These are phyloP conservation scores for Drosophila ananassae DNA, from an alignment of 1,140 invertebrate species.

Conservation along the genomic window DNA sequence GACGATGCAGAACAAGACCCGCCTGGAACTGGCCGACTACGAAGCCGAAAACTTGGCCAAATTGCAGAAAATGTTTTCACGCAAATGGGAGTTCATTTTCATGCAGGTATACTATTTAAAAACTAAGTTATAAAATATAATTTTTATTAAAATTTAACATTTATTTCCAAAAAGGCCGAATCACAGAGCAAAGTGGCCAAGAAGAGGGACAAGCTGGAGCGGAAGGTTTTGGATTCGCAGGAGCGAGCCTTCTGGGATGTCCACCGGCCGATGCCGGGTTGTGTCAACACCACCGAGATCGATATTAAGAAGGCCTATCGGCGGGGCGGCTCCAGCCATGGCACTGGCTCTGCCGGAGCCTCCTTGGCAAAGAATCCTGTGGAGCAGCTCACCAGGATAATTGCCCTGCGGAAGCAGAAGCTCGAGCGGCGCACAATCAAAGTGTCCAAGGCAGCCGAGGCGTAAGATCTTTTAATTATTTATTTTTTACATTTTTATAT, in stretches of 20 bases:
- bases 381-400: conserved; percentile 81
- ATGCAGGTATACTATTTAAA: conserved; percentile 90
- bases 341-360: conserved; percentile 79
- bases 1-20: conserved; percentile 99
- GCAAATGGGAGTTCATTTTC: conserved; percentile 99
- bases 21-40: conserved; percentile 98
- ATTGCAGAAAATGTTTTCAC: conserved; percentile 99
- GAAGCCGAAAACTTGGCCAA: conserved; percentile 99
- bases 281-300: conserved; percentile 99
- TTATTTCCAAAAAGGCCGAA: too few relatives aligned
- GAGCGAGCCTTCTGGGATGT: conserved; percentile 99
- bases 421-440: conserved; percentile 91
- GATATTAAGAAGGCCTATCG: conserved; percentile 98
- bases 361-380: conserved; percentile 82
- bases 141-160: too few relatives aligned
- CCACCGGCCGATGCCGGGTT: conserved; percentile 98
- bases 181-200: conserved; percentile 97
- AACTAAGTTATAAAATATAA: too few relatives aligned
- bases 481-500: neutral
- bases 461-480: conserved; percentile 87
- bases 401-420: conserved; percentile 80
- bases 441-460: conserved; percentile 98
- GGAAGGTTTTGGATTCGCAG: conserved; percentile 99
- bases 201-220: conserved; percentile 98
- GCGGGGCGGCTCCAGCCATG: conserved; percentile 81